These are phyloP conservation scores for Ondatra zibethicus DNA, from an alignment of 2,113 vertebrate genomes.

Conservation along the genomic window DNA sequence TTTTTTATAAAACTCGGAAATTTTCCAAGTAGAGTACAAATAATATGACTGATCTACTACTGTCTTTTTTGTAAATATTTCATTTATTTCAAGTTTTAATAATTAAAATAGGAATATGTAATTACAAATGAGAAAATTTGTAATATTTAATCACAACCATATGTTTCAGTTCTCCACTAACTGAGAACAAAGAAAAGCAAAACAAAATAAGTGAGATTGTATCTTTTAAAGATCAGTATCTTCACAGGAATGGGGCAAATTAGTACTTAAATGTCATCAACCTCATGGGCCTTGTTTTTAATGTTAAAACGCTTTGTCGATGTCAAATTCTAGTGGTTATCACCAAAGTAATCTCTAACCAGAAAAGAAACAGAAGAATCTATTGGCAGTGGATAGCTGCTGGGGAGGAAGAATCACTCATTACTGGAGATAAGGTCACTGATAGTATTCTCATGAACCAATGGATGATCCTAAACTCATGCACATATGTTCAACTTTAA, in stretches of 20 bases:
- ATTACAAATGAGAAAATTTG: constrained; percentile 52
- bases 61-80: not conserved
- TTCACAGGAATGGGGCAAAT: constrained; percentile 16
- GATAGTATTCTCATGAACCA: not conserved
- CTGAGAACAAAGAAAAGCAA: constrained; percentile 24
- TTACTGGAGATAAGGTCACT: not conserved
- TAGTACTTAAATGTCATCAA: constrained; percentile 21
- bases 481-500: no score
- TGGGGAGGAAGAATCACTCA: not conserved
- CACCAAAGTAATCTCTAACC: not conserved
- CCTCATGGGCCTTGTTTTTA: not conserved
- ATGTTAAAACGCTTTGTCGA: not conserved
- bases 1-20: constrained; percentile 1
- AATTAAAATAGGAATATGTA: not conserved
- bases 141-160: constrained; percentile 41
- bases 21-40: not conserved
- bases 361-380: not conserved
- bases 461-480: not conserved
- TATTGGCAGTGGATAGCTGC: no score
- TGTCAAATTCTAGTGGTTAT: not conserved
- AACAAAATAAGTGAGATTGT: constrained; percentile 6
- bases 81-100: not conserved
- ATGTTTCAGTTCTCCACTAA: constrained; percentile 59
- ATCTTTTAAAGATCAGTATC: constrained; percentile 12
- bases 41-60: constrained; percentile 1